These are phyloP conservation scores for Pseudotriccus pelzelni DNA, from an alignment of 2,797 vertebrate species.

Conservation along the genomic window DNA sequence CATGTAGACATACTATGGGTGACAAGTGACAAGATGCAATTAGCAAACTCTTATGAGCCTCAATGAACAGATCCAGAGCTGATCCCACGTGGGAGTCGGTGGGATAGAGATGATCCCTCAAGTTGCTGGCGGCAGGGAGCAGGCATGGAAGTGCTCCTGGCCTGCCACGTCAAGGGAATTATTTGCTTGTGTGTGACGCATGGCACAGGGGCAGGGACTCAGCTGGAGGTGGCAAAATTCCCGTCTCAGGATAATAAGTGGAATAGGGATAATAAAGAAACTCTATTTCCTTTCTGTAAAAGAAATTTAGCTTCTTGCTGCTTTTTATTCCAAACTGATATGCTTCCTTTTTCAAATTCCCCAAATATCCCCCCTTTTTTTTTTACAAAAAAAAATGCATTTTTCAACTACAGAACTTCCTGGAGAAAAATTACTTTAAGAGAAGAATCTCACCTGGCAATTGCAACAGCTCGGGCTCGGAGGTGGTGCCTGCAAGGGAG, in stretches of 20 bases:
- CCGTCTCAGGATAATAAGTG: rapidly evolving
- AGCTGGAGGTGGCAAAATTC: background rate
- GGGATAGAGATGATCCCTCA: background rate
- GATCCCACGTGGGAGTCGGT: background rate
- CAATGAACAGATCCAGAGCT: rapidly evolving
- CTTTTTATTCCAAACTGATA: background rate
- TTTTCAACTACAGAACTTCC: background rate
- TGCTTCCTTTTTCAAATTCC: background rate
- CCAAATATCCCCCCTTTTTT: background rate
- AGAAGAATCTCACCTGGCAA: constrained; percentile 71
- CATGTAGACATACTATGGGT: rapidly evolving
- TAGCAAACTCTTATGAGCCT: background rate
- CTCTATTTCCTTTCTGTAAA: background rate
- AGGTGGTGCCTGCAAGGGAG: constrained; percentile 67
- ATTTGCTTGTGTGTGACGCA: rapidly evolving
- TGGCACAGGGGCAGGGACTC: background rate
- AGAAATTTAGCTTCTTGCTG: rapidly evolving
- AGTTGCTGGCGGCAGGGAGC: rapidly evolving
- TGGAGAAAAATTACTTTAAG: background rate
- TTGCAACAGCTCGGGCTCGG: background rate
- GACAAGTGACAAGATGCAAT: background rate
- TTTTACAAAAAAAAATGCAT: background rate
- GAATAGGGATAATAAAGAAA: background rate
- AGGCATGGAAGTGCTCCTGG: rapidly evolving
- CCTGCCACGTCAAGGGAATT: background rate